A percentile compares a stretch with the other conserved stretches of the same genome.
Conservation (phyloP, 2,888 invertebrate genomes). For the Heliconius cydno region DNA sequence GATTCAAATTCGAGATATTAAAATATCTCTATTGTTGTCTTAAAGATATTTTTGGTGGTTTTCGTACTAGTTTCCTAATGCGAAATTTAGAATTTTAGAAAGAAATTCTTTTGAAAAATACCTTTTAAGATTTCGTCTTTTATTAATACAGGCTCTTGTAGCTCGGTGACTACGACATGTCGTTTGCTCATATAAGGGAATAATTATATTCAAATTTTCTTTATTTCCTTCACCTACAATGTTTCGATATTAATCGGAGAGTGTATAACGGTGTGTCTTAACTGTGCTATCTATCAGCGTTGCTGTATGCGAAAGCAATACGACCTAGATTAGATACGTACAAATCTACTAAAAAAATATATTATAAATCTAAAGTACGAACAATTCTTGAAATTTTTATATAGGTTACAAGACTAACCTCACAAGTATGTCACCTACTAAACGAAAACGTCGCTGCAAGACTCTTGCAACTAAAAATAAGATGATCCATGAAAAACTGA, state of each 20-base stretch:
- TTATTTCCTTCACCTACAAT: neutral
- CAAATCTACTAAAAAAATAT: neutral
- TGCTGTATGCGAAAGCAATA: neutral
- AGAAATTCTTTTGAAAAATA: too few relatives aligned
- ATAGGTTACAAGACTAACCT: constrained; percentile 3
- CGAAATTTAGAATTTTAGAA: too few relatives aligned
- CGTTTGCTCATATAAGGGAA: neutral
- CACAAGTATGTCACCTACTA: constrained; percentile 1
- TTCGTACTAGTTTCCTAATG: neutral
- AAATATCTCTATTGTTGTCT: too few relatives aligned
- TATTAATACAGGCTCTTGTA: too few relatives aligned
- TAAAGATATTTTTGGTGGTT: fast-evolving
- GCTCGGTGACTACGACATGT: too few relatives aligned
- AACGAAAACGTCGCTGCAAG: neutral
- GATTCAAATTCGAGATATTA: neutral
- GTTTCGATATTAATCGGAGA: too few relatives aligned
- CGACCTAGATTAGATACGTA: neutral
- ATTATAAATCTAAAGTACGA: neutral
- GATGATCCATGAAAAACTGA: neutral
- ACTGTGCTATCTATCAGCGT: too few relatives aligned
- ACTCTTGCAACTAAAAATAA: neutral
- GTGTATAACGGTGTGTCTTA: too few relatives aligned
- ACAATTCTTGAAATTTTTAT: neutral
- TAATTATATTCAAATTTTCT: neutral
- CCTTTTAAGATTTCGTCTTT: too few relatives aligned